Evolutionary conservation across 2,113 vertebrate species (phyloP).

Genomic region (Leucopternis melanops): DNA sequence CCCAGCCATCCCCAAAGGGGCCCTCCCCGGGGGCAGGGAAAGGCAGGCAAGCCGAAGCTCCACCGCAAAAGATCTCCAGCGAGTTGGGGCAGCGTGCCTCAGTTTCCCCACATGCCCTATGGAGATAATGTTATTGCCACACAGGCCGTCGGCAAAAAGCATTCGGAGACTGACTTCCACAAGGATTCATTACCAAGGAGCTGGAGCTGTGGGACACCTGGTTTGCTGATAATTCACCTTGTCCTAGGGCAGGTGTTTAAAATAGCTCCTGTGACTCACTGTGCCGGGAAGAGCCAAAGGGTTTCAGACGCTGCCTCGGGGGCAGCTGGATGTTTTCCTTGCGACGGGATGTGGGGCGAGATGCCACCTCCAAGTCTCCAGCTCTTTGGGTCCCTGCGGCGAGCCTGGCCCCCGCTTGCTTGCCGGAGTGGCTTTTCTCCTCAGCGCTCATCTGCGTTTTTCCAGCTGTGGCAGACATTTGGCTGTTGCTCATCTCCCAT

Average conservation of each 20-base stretch:
- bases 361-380: neutral
- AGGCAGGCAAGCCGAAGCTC: neutral
- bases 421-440: neutral
- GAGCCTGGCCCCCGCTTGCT: fast-evolving
- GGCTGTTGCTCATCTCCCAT: neutral
- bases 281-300: neutral
- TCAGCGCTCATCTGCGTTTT: neutral
- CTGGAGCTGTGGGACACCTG: neutral
- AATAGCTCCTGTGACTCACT: constrained; percentile 20
- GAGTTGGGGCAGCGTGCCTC: neutral
- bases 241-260: neutral
- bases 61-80: neutral
- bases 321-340: neutral
- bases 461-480: neutral
- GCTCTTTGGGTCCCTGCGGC: neutral
- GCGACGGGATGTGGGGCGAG: neutral
- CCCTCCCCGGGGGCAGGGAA: too few relatives aligned
- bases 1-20: too few relatives aligned
- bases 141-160: neutral
- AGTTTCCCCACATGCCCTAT: neutral
- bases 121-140: neutral
- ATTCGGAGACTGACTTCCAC: fast-evolving
- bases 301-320: neutral
- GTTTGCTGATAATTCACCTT: neutral
- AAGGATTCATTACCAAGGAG: neutral